These are phyloP conservation scores for Drosophila malerkotliana DNA, from an alignment of 1,140 invertebrate species.

Conservation along the genomic window DNA sequence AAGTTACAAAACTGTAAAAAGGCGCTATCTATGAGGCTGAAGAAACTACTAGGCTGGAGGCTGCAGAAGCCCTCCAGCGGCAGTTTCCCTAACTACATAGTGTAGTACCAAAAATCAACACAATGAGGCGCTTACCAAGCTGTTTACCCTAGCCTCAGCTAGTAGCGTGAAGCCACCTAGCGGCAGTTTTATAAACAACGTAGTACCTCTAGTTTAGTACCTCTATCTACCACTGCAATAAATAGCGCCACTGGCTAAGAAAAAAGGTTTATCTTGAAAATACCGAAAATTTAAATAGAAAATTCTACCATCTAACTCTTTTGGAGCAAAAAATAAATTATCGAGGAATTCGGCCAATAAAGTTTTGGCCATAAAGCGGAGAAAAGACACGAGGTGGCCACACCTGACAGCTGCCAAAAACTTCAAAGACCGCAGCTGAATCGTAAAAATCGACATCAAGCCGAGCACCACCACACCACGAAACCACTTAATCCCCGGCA, in stretches of 20 bases:
- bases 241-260: conserved; percentile 11
- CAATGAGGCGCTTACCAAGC: neutral
- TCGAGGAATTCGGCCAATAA: conserved; percentile 6
- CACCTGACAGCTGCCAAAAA: conserved; percentile 54
- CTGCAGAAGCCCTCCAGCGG: too few relatives aligned
- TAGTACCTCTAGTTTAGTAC: conserved; percentile 2
- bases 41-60: too few relatives aligned
- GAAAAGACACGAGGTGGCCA: conserved; percentile 9
- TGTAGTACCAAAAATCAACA: neutral
- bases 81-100: too few relatives aligned
- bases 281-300: neutral
- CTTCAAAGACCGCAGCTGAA: conserved; percentile 49
- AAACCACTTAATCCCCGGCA: conserved; percentile 38
- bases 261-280: neutral
- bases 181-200: neutral
- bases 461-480: conserved; percentile 14
- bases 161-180: conserved; percentile 1
- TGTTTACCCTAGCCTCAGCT: neutral
- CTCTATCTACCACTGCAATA: too few relatives aligned
- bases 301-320: neutral
- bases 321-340: neutral
- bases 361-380: conserved; percentile 10
- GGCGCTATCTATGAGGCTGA: neutral
- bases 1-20: neutral
- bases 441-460: conserved; percentile 52